phyloP scores from a whole-genome alignment of 2,797 vertebrate species.

The Trematomus bernacchii region DNA sequence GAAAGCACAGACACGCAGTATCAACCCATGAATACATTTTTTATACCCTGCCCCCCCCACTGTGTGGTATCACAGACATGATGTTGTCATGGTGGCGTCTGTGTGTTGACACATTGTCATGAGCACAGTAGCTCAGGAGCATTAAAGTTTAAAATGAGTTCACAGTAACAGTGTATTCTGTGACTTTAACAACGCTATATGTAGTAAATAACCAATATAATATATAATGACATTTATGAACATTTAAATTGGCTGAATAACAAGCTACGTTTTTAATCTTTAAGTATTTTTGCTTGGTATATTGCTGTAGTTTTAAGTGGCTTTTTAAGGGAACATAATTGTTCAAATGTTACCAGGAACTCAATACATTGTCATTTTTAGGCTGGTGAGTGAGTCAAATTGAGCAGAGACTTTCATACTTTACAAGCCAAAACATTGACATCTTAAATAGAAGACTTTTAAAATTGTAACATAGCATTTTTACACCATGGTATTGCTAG shows the following conservation, averaged over 20 bases:
- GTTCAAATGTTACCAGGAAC: no score
- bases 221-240: not conserved
- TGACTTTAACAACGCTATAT: not conserved
- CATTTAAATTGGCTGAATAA: not conserved
- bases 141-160: not conserved
- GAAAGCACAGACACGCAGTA: constrained; percentile 8
- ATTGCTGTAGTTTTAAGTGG: not conserved
- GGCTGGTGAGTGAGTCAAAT: no score
- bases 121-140: constrained; percentile 32
- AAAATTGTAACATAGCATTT: no score
- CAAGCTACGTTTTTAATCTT: not conserved
- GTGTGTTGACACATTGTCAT: constrained; percentile 40
- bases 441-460: no score
- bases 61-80: not conserved
- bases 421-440: no score
- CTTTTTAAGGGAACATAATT: not conserved
- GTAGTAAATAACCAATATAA: no score
- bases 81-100: constrained; percentile 25
- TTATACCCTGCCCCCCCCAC: not conserved
- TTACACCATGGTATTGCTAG: no score
- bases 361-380: no score
- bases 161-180: not conserved
- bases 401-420: no score
- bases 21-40: not conserved
- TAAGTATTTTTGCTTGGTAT: not conserved